Base-by-base conservation (phyloP, 2,113 vertebrate genomes). In the Salvelinus alpinus region DNA sequence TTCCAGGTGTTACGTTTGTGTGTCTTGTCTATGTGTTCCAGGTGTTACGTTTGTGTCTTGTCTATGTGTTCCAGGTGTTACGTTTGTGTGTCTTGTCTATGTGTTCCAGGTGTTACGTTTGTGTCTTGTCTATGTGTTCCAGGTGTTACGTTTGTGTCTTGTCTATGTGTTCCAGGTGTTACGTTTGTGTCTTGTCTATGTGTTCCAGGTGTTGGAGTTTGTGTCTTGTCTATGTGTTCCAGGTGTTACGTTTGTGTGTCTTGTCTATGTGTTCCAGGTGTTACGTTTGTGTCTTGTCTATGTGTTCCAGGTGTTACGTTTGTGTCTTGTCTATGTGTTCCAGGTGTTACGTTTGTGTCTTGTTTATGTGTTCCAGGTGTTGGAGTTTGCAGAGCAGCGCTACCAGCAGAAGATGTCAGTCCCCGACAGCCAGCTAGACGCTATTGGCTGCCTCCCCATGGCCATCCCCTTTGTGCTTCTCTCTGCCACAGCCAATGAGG, bases 391-490 rank as follows among this genome's bases (percentile, higher is more conserved):
- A 12, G 91, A 91, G 44, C 31, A 70, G 29, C 87, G 91, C 0
- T 87, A 80, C 51, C 34, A 44, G 3, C 64, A 44, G 0, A 87
- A 75, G 75, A 2, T 82, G 1, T 0, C 27, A 1, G 24, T 22
- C 6, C 64, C 87, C 0, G 91, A 92, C 75, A 38, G 86, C 25
- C 92, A 92, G 80, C 87, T 93, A 27, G 86, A 93, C 57, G 90
- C 86, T 34, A 92, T 93, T 34, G 90, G 91, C 64, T 93, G 90
- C 59, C 79, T 93, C 51, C 82, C 90, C 77, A 87, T 82, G 86
- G 80, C 77, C 51, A 83, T 93, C 25, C 91, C 91, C 69, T 93
- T 93, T 18, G 0, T 92, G 20, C 82, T 93, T 72, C 75, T 91
- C 70, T 91, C 91, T 0, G 86, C 89, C n/a, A 73, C 86, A 12